These are phyloP conservation scores for Procambarus virginalis DNA, from an alignment of 1,140 invertebrate species.

Conservation along the genomic window DNA sequence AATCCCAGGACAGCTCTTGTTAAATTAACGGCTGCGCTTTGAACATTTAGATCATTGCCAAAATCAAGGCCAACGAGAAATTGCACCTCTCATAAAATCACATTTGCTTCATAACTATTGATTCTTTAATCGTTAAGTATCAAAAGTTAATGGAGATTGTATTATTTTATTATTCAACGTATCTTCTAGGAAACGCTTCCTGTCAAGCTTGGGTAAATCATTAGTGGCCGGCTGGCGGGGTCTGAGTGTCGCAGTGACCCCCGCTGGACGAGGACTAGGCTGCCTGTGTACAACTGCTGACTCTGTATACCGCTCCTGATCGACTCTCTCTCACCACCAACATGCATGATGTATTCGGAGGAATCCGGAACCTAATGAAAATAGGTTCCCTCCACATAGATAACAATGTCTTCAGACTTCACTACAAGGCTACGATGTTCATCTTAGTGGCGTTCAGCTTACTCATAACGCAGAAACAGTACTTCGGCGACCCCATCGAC, in stretches of 20 bases:
- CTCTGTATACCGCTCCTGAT: no score
- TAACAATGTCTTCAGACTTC: slow-evolving; percentile 94
- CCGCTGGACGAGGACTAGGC: not conserved
- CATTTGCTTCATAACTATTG: no score
- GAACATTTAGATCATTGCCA: no score
- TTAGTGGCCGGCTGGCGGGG: no score
- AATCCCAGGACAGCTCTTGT: no score
- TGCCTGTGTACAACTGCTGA: not conserved
- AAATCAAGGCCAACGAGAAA: no score
- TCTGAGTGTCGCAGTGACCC: not conserved
- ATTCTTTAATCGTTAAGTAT: no score
- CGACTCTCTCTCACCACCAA: slow-evolving; percentile 65
- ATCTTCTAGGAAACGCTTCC: not conserved
- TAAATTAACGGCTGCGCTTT: no score
- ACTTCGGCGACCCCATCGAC: slow-evolving; percentile 95
- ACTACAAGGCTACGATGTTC: slow-evolving; percentile 95
- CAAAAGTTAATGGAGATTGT: not conserved
- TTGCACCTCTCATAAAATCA: no score
- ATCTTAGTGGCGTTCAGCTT: slow-evolving; percentile 92
- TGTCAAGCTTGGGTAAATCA: not conserved
- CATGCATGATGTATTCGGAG: slow-evolving; percentile 95
- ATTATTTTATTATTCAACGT: not conserved
- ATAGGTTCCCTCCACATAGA: slow-evolving; percentile 93
- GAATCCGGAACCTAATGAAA: slow-evolving; percentile 91
- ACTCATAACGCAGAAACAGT: slow-evolving; percentile 93